Evolutionary conservation across 2,797 vertebrate species (phyloP), one percentile per base, ranked within the genome.

Genomic region (Takifugu rubripes): DNA sequence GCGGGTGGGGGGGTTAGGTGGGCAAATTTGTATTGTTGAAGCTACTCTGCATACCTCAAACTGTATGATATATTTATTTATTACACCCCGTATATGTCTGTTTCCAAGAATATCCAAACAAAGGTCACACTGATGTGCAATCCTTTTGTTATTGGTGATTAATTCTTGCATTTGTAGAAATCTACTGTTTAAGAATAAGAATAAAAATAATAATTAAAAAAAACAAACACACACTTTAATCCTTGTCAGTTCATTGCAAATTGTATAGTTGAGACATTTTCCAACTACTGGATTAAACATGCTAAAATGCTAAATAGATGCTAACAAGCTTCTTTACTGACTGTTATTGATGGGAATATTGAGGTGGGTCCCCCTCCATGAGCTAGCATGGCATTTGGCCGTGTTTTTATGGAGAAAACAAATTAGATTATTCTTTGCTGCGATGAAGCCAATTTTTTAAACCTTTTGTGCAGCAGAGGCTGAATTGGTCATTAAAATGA

Each of bases 41-140:
- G 78, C 78, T 82, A 81, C 67, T 87, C 81, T 78, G 84, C 87
- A 89, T 89, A 90, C 88, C 89, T 90, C 88, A 88, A 78, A 80
- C 66, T 89, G 81, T 87, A 84, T 54, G 65, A 84, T 81, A 83
- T 74, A 85, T 81, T 84, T 79, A 85, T 87, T 87, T 89, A 83
- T 75, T 70, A 84, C 82, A 77, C 70, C 65, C 79, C 73, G 63
- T 71, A 56, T 52, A 72, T 86, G 84, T 90, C 79, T 73, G 68
- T 82, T 86, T 87, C 82, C 82, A 81, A 84, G 80, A 81, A 78
- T 65, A 84, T 81, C 68, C 70, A 74, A 67, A 71, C 72, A 60
- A 80, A 84, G 77, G 82, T 74, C 83, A 85, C 82, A 80, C 85
- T 72, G 61, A 78, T 64, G 83, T 88, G 79, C 80, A 79, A 74